Evolutionary conservation across 2,113 vertebrate genomes (phyloP), one percentile per base, ranked within the genome.

Genomic region (Aramus guarauna): DNA sequence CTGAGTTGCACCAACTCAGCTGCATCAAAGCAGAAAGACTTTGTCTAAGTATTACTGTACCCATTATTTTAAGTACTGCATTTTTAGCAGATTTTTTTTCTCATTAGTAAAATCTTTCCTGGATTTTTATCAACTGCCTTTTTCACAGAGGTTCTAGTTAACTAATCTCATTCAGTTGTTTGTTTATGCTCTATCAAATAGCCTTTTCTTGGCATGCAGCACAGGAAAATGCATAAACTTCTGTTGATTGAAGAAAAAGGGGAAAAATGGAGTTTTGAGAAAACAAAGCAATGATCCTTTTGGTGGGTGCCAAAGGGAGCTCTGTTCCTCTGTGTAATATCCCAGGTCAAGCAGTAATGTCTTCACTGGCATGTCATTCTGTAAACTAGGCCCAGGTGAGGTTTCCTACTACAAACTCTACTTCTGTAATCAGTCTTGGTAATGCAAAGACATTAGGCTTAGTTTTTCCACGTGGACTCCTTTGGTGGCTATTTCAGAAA

Each of bases 161-260:
- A 93, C 60, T 72, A 64, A 91, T 86, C 45, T 91, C 30, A 86
- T 68, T 92, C 36, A 68, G 72, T 68, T 74, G 14, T 92, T 94
- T 94, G 22, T 71, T 97, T 92, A 43, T 62, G n/a, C 34, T 85
- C 48, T 76, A 62, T 78, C 95, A 88, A 85, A 79, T 56, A 76
- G 55, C 27, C 47, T 84, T 94, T 71, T 87, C 77, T 73, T 82
- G 66, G 69, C 73, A 75, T n/a, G 34, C 74, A 88, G 74, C 45
- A 85, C 36, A 90, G 67, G 58, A 95, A 91, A 90, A 85, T 37
- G 29, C 43, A 81, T 58, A 24, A 75, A 68, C 5, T 89, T 81
- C 37, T 84, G 18, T 56, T 87, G 64, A 43, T 20, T 62, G 19
- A 15, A 2, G 48, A n/a, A 45, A 69, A 84, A 77, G 26, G 4